Base-by-base conservation (phyloP, 1,140 invertebrate species). In the Mycetomoellerius zeteki region DNA sequence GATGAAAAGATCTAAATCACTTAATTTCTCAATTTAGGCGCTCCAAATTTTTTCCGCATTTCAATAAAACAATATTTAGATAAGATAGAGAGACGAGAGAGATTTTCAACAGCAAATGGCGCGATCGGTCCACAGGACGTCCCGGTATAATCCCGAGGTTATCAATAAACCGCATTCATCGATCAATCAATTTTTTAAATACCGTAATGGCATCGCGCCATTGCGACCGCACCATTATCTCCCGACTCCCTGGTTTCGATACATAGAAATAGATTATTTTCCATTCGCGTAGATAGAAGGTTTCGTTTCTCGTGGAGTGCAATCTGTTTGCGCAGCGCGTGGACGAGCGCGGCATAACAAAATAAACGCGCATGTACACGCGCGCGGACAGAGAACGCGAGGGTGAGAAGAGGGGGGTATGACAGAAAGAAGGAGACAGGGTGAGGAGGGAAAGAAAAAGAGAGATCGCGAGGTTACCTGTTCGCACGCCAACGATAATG, bases 401-500 rank as follows among this genome's bases (percentile, higher is more conserved):
- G 47, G 10, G n/a, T 19, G 33, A 62, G 33, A 62, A 24, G 81
- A 75, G 37, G n/a, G 56, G 24, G 14, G 8, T 24, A 58, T 10
- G 24, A 47, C 12, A 75, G 21, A 76, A 24, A 52, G 52, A 72
- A 47, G 65, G 65, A 54, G 62, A 65, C 19, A 54, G 43, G 37
- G 37, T 50, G 82, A 85, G 58, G 19, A 50, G 62, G 56, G 60
- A 76, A 67, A 52, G 54, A 43, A 47, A 27, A 52, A 71, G 85
- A 81, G 82, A 91, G 90, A 91, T 91, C 85, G 88, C 90, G 88
- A 84, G 86, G 90, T 91, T 91, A 91, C 90, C 88, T 91, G 90
- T 91, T 91, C 88, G 91, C 90, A 91, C 90, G 88, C 84, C 80
- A 88, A 88, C 90, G 88, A 91, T 91, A 91, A 91, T 90, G 89